phyloP scores from a whole-genome alignment of 23 tunicate species.

The Corella eumyota region DNA sequence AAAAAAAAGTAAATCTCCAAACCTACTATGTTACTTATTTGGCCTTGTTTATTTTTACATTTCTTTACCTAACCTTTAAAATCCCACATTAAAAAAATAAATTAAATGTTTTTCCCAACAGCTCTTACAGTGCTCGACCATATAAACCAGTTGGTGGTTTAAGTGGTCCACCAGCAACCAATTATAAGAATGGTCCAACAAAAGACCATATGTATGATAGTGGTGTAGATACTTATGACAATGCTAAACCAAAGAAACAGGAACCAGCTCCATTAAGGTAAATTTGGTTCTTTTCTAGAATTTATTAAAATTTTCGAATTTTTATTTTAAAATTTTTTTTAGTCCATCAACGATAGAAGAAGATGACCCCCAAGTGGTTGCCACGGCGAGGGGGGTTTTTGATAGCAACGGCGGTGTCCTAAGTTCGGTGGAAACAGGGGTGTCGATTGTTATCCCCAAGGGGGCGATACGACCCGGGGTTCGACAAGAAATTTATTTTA shows the following conservation, averaged over 20 bases:
- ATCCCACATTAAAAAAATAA: too few relatives aligned
- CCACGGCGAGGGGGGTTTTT: constrained; percentile 88
- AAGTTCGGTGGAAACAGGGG: constrained; percentile 93
- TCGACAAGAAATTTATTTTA: constrained; percentile 77
- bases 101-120: too few relatives aligned
- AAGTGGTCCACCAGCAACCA: constrained; percentile 3
- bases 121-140: constrained; percentile 45
- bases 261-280: constrained; percentile 54
- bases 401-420: constrained; percentile 93
- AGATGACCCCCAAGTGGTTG: constrained; percentile 85
- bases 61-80: too few relatives aligned
- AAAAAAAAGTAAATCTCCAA: too few relatives aligned
- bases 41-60: too few relatives aligned
- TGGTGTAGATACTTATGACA: constrained; percentile 84
- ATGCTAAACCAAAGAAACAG: constrained; percentile 59
- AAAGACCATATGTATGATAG: constrained; percentile 91
- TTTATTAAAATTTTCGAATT: neutral
- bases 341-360: constrained; percentile 43
- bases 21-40: too few relatives aligned
- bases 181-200: constrained; percentile 27
- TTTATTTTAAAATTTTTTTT: constrained; percentile 1
- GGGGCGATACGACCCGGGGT: constrained; percentile 90
- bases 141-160: constrained; percentile 15
- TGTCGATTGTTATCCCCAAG: constrained; percentile 90
- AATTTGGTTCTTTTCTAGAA: neutral